Percentiles rank a stretch among this genome's conserved stretches.
These are phyloP conservation scores for Sturmia bella DNA, from an alignment of 2,888 invertebrate species.

Conservation along the genomic window DNA sequence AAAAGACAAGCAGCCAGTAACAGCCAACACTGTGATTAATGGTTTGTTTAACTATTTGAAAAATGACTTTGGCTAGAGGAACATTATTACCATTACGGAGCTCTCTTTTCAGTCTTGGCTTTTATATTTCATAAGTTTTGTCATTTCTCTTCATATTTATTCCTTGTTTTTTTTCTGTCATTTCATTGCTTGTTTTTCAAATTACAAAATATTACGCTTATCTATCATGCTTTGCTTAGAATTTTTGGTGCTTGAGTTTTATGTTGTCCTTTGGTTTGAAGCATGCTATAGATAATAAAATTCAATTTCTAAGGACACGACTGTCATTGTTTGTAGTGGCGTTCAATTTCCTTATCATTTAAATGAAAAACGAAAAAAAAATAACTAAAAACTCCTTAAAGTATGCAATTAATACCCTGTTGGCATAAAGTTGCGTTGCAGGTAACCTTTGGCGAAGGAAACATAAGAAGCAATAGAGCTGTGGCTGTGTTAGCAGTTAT, in stretches of 20 bases:
- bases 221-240: background rate
- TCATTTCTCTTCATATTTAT: background rate
- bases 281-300: slow-evolving; percentile 12
- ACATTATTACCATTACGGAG: slow-evolving; percentile 64
- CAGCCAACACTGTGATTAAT: slow-evolving; percentile 69
- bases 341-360: slow-evolving; percentile 20
- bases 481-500: slow-evolving; percentile 24
- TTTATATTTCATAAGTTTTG: no score
- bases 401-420: slow-evolving; percentile 30
- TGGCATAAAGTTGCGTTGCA: background rate
- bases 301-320: slow-evolving; percentile 29
- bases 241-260: slow-evolving; percentile 27
- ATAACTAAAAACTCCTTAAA: slow-evolving; percentile 10
- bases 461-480: background rate
- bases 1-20: slow-evolving; percentile 37
- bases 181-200: slow-evolving; percentile 3
- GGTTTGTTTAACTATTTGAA: slow-evolving; percentile 71
- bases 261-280: background rate
- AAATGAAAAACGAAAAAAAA: slow-evolving; percentile 15
- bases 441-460: background rate
- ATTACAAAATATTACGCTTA: slow-evolving; percentile 36
- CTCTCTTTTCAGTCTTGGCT: background rate
- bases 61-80: slow-evolving; percentile 68
- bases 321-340: slow-evolving; percentile 13
- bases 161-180: background rate